These are phyloP conservation scores for Montipora capitata DNA, from an alignment of 92 coral and sea anemone genomes.

Conservation along the genomic window DNA sequence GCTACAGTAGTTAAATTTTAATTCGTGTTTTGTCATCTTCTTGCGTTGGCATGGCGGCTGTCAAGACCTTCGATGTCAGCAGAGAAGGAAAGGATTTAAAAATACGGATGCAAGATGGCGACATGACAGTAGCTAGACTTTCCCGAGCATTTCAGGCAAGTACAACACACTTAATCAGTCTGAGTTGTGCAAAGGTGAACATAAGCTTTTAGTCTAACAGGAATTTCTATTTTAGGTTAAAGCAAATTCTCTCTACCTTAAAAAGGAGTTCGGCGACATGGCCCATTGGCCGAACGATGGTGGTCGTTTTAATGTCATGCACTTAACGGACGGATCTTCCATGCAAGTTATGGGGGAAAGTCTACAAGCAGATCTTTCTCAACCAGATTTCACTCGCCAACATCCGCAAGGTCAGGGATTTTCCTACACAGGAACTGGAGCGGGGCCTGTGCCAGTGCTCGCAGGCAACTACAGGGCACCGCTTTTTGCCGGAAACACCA, in stretches of 20 bases:
- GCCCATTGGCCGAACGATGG: constrained; percentile 70
- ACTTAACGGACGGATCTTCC: no score
- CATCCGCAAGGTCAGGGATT: no score
- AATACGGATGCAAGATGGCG: constrained; percentile 20
- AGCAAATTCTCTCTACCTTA: constrained; percentile 32
- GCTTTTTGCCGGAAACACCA: constrained; percentile 57
- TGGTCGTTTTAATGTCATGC: constrained; percentile 62
- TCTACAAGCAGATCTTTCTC: no score
- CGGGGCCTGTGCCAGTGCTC: no score
- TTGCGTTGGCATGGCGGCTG: background rate
- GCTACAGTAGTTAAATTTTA: background rate
- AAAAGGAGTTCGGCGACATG: constrained; percentile 69
- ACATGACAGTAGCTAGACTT: constrained; percentile 49
- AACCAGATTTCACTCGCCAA: no score
- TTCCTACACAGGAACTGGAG: no score
- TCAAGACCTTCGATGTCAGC: background rate
- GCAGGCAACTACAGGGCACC: no score
- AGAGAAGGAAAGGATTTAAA: constrained; percentile 28
- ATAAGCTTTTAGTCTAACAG: background rate
- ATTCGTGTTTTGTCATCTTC: background rate
- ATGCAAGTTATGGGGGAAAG: no score
- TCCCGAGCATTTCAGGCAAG: constrained; percentile 68
- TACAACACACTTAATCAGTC: background rate
- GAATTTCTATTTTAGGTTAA: background rate
- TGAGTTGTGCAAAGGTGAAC: background rate